Evolutionary conservation across 2,888 invertebrate genomes (phyloP).

Genomic region (Protodeltote pygarga): DNA sequence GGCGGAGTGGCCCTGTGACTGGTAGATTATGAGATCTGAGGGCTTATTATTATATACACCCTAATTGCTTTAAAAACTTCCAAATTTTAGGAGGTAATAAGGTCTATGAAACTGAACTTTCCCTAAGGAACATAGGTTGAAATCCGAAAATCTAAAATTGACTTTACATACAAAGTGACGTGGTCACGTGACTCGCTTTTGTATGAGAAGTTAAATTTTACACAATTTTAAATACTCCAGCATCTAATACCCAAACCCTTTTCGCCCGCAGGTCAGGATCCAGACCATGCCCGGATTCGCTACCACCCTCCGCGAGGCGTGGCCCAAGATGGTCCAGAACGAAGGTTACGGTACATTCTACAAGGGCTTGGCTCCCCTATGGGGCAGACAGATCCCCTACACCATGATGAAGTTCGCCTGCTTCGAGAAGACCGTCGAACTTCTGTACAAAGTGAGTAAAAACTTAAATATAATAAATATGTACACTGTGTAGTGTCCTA

Average conservation of each 20-base stretch:
- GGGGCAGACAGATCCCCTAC: slow-evolving; percentile 99
- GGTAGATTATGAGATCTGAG: slow-evolving; percentile 67
- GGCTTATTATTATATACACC: slow-evolving; percentile 38
- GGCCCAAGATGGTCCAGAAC: slow-evolving; percentile 95
- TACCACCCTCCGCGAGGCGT: slow-evolving; percentile 94
- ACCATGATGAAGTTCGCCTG: slow-evolving; percentile 99
- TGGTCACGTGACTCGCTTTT: no score
- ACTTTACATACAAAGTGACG: no score
- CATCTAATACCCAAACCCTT: no score
- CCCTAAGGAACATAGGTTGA: no score
- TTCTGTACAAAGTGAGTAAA: slow-evolving; percentile 92
- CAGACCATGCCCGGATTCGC: slow-evolving; percentile 98
- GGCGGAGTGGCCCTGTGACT: slow-evolving; percentile 51
- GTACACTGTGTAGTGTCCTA: no score
- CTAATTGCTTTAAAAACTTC: no score
- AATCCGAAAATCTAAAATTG: no score
- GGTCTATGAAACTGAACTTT: no score
- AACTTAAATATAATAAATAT: no score
- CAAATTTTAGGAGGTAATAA: no score
- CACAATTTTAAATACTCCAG: no score
- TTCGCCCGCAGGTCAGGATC: slow-evolving; percentile 94
- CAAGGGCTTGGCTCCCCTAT: slow-evolving; percentile 98
- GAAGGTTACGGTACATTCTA: slow-evolving; percentile 97
- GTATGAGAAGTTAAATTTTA: no score
- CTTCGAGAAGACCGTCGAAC: slow-evolving; percentile 98